Conservation (phyloP, 53 echinoderm and acorn worm species). For the Pentamera pediparva region DNA sequence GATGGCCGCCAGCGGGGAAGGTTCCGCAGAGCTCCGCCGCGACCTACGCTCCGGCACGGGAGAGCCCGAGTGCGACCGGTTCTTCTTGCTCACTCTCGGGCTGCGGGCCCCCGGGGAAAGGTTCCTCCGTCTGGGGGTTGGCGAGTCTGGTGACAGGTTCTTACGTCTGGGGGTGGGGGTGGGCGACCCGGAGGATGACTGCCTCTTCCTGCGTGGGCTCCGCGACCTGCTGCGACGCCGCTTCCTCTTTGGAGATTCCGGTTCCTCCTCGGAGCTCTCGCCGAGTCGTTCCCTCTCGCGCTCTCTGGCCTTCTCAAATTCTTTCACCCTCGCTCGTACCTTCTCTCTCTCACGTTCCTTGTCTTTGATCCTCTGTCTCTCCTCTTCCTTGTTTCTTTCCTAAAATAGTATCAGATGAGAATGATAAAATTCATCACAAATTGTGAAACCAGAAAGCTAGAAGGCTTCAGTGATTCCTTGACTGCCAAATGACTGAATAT, state of each 20-base stretch:
- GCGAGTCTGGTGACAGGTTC: constrained; percentile 29
- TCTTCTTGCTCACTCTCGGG: constrained; percentile 44
- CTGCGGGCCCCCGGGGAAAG: constrained; percentile 59
- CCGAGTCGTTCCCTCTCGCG: constrained; percentile 72
- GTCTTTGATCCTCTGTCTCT: constrained; percentile 59
- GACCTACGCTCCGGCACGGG: constrained; percentile 58
- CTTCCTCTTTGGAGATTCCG: constrained; percentile 44
- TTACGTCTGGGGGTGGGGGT: constrained; percentile 41
- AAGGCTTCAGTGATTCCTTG: too few relatives aligned
- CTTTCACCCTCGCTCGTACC: constrained; percentile 54
- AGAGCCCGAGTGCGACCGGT: constrained; percentile 55
- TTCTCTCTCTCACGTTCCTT: constrained; percentile 69
- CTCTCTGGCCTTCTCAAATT: constrained; percentile 80
- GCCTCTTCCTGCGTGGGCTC: constrained; percentile 55
- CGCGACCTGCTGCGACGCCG: constrained; percentile 66
- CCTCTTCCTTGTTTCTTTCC: constrained; percentile 80
- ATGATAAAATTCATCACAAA: not conserved
- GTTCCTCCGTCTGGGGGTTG: constrained; percentile 40
- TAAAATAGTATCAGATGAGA: constrained; percentile 5
- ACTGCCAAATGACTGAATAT: too few relatives aligned
- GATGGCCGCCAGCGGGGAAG: constrained; percentile 70
- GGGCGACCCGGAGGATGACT: constrained; percentile 61
- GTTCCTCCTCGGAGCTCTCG: constrained; percentile 35
- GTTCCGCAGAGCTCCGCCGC: constrained; percentile 50
- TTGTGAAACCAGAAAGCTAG: too few relatives aligned